Evolutionary conservation across 2,797 vertebrate genomes (phyloP).

Genomic region (Thaleichthys pacificus): DNA sequence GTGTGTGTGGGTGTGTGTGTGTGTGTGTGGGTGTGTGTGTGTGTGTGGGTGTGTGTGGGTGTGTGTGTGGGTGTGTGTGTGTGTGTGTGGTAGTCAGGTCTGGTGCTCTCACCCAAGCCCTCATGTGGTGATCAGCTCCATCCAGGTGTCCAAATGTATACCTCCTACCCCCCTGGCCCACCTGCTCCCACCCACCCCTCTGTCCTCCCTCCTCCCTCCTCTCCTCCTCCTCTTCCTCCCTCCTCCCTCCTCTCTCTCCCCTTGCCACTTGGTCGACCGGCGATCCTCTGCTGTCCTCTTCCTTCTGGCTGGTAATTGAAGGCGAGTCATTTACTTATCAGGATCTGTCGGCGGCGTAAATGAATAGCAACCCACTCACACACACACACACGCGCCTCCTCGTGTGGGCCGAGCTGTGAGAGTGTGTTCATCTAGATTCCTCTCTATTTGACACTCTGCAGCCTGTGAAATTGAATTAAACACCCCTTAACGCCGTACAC

Average conservation of each 20-base stretch:
- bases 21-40: too few relatives aligned
- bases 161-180: too few relatives aligned
- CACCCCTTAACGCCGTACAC: slow-evolving; percentile 49
- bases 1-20: too few relatives aligned
- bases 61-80: slow-evolving; percentile 5
- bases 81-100: not conserved
- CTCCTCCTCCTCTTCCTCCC: not conserved
- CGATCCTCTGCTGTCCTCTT: slow-evolving; percentile 11
- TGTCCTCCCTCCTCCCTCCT: slow-evolving; percentile 6
- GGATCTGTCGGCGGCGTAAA: slow-evolving; percentile 68
- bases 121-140: not conserved
- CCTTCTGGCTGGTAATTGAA: slow-evolving; percentile 87
- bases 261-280: not conserved
- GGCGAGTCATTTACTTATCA: slow-evolving; percentile 77
- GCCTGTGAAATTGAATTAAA: slow-evolving; percentile 75
- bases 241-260: slow-evolving; percentile 4
- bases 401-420: slow-evolving; percentile 18
- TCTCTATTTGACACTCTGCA: slow-evolving; percentile 65
- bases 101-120: slow-evolving; percentile 2
- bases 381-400: not conserved
- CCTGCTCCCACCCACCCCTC: not conserved
- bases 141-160: not conserved
- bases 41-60: not conserved
- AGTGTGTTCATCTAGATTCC: slow-evolving; percentile 4
- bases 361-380: slow-evolving; percentile 74